These are phyloP conservation scores for Sesamia inferens DNA, from an alignment of 2,888 invertebrate genomes.

Conservation along the genomic window DNA sequence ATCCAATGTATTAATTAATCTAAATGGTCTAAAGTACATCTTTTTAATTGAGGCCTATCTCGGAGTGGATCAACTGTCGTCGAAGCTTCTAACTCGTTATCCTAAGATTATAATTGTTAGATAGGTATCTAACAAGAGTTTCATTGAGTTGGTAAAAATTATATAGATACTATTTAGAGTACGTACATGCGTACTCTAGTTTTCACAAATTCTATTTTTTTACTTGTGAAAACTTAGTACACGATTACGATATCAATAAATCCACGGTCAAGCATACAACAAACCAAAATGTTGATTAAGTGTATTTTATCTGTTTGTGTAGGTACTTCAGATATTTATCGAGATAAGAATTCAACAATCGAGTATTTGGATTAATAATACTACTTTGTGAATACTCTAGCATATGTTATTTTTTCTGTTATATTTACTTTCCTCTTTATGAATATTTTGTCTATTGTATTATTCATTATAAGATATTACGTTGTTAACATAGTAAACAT, in stretches of 20 bases:
- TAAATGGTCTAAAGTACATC: background rate
- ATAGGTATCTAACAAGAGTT: background rate
- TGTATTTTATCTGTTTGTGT: background rate
- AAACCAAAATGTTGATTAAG: background rate
- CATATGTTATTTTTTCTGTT: background rate
- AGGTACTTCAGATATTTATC: slow-evolving; percentile 10
- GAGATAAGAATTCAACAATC: background rate
- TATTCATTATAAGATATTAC: background rate
- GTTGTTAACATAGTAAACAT: no score
- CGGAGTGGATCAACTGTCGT: background rate
- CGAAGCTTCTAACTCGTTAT: no score
- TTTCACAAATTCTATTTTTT: no score
- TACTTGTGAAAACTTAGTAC: background rate
- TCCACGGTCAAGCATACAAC: background rate
- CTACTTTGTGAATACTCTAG: background rate
- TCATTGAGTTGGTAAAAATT: background rate
- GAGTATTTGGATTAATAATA: background rate
- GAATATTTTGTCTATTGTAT: background rate
- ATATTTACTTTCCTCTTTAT: background rate
- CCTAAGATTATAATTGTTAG: background rate
- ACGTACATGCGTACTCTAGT: background rate
- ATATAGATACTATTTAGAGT: background rate
- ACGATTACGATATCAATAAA: background rate
- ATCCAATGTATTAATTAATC: background rate
- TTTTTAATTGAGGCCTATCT: background rate